Conservation (phyloP, 2,113 vertebrate genomes). For the Megalops atlanticus region DNA sequence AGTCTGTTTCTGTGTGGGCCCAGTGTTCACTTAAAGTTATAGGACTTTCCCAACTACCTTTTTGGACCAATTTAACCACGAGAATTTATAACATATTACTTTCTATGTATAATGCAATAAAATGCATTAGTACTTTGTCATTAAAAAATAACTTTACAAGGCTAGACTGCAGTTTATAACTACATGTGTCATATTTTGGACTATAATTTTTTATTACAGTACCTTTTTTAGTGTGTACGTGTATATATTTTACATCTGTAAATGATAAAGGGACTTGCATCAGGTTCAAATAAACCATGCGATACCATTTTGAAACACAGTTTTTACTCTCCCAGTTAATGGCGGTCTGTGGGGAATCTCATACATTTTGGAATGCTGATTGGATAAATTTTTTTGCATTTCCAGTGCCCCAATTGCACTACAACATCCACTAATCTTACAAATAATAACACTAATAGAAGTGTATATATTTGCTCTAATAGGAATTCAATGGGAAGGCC, state of each 20-base stretch:
- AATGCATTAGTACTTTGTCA: constrained; percentile 42
- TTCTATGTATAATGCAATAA: constrained; percentile 37
- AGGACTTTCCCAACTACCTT: constrained; percentile 27
- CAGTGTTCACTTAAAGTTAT: constrained; percentile 21
- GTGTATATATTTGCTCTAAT: neutral
- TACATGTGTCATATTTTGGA: constrained; percentile 27
- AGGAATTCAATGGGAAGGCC: constrained; percentile 38
- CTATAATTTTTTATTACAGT: constrained; percentile 36
- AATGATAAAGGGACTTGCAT: constrained; percentile 48
- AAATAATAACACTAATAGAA: neutral
- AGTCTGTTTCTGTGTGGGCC: constrained; percentile 21
- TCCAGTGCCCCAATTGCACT: constrained; percentile 10
- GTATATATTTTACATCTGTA: constrained; percentile 57
- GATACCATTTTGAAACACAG: neutral
- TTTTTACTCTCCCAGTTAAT: constrained; percentile 16
- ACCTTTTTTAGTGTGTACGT: constrained; percentile 46
- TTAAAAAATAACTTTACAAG: constrained; percentile 37
- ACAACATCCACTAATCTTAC: neutral
- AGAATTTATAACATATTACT: constrained; percentile 33
- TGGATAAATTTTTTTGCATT: neutral
- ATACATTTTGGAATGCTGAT: constrained; percentile 9
- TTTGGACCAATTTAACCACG: constrained; percentile 20
- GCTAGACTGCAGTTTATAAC: constrained; percentile 35
- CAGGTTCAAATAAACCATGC: constrained; percentile 12
- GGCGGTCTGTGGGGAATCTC: neutral